Base-by-base conservation (phyloP, 2,113 vertebrate genomes). In the Larimichthys polyactis region DNA sequence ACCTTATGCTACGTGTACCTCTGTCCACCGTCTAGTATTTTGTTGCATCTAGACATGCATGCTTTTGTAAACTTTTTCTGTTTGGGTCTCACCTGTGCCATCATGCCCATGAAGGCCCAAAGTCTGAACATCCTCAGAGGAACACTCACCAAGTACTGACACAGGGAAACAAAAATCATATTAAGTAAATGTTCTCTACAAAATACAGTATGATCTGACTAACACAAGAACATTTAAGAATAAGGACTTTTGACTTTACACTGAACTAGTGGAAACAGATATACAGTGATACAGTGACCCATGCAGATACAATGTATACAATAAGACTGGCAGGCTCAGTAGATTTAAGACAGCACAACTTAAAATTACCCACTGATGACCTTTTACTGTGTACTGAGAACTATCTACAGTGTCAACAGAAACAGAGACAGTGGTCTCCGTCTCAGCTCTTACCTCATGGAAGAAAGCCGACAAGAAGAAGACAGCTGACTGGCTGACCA, bases 101-200 rank as follows among this genome's bases (percentile, higher is more conserved):
- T 97, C 97, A 99, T 99, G 24, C 96, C 97, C 27, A 94, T 96
- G 82, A 99, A 99, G 0, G 97, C 97, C 97, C 97, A 99, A 16
- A 96, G 96, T 20, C 97, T 96, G 94, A 99, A 97, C 97, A 98
- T 99, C 92, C 96, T 96, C 91, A 98, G 95, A n/a, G 97, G 97
- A 32, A 99, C 88, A 70, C 97, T 99, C 81, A 99, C 95, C 85
- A 98, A 83, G 83, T 97, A 99, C 97, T 99, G 86, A 66, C 29
- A 59, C 4, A 32, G 5, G 0, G 4, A 40, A 46, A 58, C 5
- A 65, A 14, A 64, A 68, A 82, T 20, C 0, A 52, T 15, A 82
- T 71, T 19, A 27, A 44, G 62, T 44, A 22, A 32, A 46, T 17
- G 29, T 48, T 49, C 58, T 29, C 17, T 24, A 55, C n/a, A 1